Percentiles rank a stretch among this genome's conserved stretches.
phyloP scores from a whole-genome alignment of 2,888 invertebrate species.

The Hedychridium roseum region DNA sequence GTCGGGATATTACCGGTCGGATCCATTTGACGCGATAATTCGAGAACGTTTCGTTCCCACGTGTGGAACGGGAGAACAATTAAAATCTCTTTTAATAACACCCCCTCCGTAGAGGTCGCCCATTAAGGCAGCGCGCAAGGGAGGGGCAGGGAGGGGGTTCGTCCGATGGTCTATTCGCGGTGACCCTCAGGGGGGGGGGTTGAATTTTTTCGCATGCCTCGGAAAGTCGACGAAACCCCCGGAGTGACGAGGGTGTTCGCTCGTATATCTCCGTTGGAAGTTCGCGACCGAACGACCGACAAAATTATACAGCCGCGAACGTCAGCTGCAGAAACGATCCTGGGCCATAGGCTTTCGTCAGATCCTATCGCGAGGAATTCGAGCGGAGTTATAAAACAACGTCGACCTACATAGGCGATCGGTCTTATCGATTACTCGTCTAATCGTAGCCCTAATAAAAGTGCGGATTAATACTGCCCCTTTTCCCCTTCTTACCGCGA shows the following conservation, averaged over 20 bases:
- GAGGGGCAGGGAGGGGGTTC: constrained; percentile 17
- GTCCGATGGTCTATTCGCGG: constrained; percentile 28
- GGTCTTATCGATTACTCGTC: too few species aligned
- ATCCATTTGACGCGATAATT: too few species aligned
- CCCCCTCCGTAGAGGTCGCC: constrained; percentile 48
- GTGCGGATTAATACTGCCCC: too few species aligned
- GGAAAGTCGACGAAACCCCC: too few species aligned
- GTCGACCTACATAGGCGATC: too few species aligned
- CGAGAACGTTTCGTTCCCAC: constrained; percentile 36
- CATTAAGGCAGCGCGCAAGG: constrained; percentile 45
- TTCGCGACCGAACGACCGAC: constrained; percentile 48
- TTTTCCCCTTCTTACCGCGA: too few species aligned
- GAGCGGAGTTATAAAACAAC: too few species aligned
- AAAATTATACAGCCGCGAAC: constrained; percentile 54
- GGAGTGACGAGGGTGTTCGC: constrained; percentile 54
- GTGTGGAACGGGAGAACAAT: constrained; percentile 49
- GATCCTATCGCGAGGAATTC: too few species aligned
- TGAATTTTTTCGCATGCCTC: too few species aligned
- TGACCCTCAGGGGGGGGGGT: constrained; percentile 15
- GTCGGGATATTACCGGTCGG: too few species aligned
- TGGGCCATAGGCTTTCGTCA: constrained; percentile 20
- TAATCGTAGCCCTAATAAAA: too few species aligned
- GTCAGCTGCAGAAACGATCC: constrained; percentile 20
- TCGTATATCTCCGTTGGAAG: constrained; percentile 51
- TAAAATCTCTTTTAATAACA: constrained; percentile 58